These are phyloP conservation scores for Lacerta viridis DNA, from an alignment of 2,797 vertebrate species.

Conservation along the genomic window DNA sequence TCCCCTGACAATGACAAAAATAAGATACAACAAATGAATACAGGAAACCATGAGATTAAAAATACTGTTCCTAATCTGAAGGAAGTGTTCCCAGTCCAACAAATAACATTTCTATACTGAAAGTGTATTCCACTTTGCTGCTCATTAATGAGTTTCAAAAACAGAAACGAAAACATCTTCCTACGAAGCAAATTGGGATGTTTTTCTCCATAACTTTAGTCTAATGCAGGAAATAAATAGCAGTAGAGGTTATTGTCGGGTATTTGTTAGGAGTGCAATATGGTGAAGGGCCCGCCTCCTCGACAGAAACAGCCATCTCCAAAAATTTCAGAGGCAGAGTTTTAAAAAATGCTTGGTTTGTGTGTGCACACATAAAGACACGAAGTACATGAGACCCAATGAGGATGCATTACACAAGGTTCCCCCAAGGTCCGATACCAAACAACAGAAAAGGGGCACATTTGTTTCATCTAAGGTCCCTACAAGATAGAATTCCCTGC, in stretches of 20 bases:
- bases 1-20: neutral
- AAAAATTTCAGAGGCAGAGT: neutral
- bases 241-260: neutral
- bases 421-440: neutral
- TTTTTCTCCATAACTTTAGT: neutral
- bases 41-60: neutral
- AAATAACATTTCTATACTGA: neutral
- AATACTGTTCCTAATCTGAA: neutral
- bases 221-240: neutral
- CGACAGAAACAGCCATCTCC: neutral
- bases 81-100: neutral
- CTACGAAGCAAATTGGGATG: neutral
- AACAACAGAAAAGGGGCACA: neutral
- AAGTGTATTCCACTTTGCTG: neutral
- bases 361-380: too few species aligned
- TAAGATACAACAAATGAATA: neutral
- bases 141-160: neutral
- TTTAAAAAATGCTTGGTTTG: neutral
- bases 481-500: neutral
- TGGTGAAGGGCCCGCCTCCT: neutral
- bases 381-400: neutral
- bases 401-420: neutral
- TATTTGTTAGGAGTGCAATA: neutral
- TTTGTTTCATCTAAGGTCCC: neutral
- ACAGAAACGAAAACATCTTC: neutral